A percentile compares a stretch with the other conserved stretches of the same genome.
These are phyloP conservation scores for Desoria tigrina DNA, from an alignment of 2,888 invertebrate genomes.

Conservation along the genomic window DNA sequence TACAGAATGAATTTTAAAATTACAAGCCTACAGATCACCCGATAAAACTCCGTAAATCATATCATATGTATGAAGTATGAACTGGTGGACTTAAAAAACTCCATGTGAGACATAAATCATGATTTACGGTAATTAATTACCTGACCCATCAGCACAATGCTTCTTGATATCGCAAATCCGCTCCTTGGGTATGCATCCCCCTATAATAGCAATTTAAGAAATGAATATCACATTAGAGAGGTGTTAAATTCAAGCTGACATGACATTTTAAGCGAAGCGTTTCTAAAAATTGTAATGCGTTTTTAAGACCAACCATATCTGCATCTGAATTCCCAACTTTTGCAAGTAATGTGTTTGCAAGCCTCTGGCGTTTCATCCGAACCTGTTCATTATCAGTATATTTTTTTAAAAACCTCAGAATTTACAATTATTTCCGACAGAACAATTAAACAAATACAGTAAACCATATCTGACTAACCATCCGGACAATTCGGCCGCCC, in stretches of 20 bases:
- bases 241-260: not conserved
- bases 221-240: not conserved
- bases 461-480: slow-evolving; percentile 24
- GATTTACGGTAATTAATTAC: too few species aligned
- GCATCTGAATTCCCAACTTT: slow-evolving; percentile 46
- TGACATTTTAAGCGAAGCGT: too few species aligned
- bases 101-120: too few species aligned
- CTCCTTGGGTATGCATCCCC: slow-evolving; percentile 33
- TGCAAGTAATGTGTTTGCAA: slow-evolving; percentile 44
- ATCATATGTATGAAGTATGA: too few species aligned
- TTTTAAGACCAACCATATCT: slow-evolving; percentile 39
- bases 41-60: too few species aligned
- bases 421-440: slow-evolving; percentile 38
- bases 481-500: slow-evolving; percentile 40
- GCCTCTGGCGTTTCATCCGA: slow-evolving; percentile 49
- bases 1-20: too few species aligned
- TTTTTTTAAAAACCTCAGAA: slow-evolving; percentile 38
- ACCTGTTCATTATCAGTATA: slow-evolving; percentile 31
- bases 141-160: slow-evolving; percentile 49
- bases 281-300: too few species aligned
- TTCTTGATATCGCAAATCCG: slow-evolving; percentile 44
- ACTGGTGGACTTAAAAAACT: too few species aligned
- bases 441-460: slow-evolving; percentile 13
- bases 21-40: too few species aligned
- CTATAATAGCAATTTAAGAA: not conserved